Evolutionary conservation across 2,113 vertebrate genomes (phyloP).

Genomic region (Scalopus aquaticus): DNA sequence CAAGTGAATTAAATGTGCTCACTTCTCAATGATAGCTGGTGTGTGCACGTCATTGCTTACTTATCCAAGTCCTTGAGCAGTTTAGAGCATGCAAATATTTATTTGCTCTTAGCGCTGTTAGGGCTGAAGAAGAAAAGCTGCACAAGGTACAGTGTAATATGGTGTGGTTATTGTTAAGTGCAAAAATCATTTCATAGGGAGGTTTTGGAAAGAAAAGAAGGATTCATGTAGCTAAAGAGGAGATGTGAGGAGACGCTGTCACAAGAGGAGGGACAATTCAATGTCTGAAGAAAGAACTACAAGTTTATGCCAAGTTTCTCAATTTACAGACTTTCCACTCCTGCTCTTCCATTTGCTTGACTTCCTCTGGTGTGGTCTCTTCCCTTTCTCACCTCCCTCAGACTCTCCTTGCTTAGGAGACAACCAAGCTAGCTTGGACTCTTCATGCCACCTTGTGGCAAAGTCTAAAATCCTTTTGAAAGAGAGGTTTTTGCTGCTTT

Average conservation of each 20-base stretch:
- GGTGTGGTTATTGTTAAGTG: background rate
- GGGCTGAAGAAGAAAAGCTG: background rate
- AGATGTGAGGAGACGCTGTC: background rate
- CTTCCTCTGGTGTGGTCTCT: background rate
- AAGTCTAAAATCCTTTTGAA: background rate
- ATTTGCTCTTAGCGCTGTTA: background rate
- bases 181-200: background rate
- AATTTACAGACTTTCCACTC: background rate
- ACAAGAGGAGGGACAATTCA: background rate
- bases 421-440: background rate
- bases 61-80: background rate
- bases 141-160: too few relatives aligned
- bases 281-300: background rate
- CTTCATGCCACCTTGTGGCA: constrained; percentile 52
- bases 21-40: background rate
- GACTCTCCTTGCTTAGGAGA: background rate
- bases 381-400: too few relatives aligned
- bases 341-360: accelerated
- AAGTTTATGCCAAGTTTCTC: background rate
- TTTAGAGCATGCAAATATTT: background rate
- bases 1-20: background rate
- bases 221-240: background rate
- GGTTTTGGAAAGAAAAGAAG: background rate
- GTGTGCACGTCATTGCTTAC: background rate
- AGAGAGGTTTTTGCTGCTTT: background rate